Conservation (phyloP, 2,797 vertebrate species). For the Arnoldichthys spilopterus region DNA sequence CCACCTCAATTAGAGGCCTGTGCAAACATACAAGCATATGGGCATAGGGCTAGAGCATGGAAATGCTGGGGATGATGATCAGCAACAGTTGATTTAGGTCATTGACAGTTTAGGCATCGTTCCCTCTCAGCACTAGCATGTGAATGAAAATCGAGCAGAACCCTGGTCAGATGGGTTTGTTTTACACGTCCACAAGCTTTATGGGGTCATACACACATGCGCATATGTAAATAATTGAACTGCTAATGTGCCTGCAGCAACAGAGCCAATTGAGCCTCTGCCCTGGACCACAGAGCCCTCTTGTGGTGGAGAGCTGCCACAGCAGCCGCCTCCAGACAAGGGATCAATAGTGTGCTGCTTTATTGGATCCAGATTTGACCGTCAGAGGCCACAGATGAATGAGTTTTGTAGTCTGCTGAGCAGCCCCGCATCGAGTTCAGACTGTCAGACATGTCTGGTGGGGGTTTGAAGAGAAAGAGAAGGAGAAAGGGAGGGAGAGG, state of each 20-base stretch:
- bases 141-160: neutral
- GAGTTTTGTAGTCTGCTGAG: conserved; percentile 86
- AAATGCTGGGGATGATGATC: neutral
- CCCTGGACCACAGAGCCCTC: conserved; percentile 78
- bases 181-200: neutral
- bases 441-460: conserved; percentile 84
- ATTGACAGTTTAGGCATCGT: neutral
- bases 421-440: conserved; percentile 82
- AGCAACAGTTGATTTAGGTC: neutral
- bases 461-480: conserved; percentile 69
- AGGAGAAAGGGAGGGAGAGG: conserved; percentile 9
- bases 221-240: neutral
- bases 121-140: neutral
- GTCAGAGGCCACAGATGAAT: conserved; percentile 85
- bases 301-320: conserved; percentile 65
- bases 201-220: neutral
- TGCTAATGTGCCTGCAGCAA: neutral
- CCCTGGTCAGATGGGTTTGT: neutral
- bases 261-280: conserved; percentile 28
- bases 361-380: conserved; percentile 88
- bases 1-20: conserved; percentile 45
- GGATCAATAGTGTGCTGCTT: conserved; percentile 79
- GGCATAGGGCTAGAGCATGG: neutral
- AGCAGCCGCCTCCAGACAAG: conserved; percentile 58
- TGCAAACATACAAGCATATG: conserved; percentile 31